phyloP scores from a whole-genome alignment of 2,888 invertebrate species.

The Agrotis segetum region DNA sequence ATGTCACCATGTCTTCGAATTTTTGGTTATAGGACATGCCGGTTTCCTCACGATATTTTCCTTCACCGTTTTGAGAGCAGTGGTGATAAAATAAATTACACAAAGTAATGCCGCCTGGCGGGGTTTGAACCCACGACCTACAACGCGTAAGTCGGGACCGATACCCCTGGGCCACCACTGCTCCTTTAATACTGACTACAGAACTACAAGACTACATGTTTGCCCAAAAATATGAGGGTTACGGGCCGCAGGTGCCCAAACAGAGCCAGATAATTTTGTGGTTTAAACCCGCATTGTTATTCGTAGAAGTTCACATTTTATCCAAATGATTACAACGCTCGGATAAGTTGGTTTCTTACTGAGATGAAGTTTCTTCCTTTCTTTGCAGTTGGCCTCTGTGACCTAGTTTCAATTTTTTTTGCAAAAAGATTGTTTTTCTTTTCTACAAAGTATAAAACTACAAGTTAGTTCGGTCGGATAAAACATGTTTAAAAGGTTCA shows the following conservation, averaged over 20 bases:
- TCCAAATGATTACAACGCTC: constrained; percentile 43
- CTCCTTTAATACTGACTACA: too few relatives aligned
- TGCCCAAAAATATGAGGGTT: not conserved
- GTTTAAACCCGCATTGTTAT: constrained; percentile 31
- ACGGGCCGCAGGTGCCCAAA: not conserved
- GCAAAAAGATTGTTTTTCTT: constrained; percentile 32
- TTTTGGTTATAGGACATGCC: too few relatives aligned
- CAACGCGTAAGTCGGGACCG: too few relatives aligned
- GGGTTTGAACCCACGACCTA: too few relatives aligned
- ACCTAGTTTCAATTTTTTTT: constrained; percentile 30
- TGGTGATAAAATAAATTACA: too few relatives aligned
- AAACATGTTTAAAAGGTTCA: not conserved
- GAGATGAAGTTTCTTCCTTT: constrained; percentile 59
- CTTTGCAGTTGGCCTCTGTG: constrained; percentile 45
- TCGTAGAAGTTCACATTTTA: constrained; percentile 30
- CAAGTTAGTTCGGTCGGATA: not conserved
- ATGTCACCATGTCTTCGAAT: too few relatives aligned
- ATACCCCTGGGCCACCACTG: too few relatives aligned
- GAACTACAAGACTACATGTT: too few relatives aligned
- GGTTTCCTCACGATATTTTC: too few relatives aligned
- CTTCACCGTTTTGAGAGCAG: too few relatives aligned
- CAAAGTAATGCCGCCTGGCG: too few relatives aligned
- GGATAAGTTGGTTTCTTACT: constrained; percentile 51
- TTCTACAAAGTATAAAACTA: too few relatives aligned
- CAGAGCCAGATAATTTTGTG: constrained; percentile 10